phyloP scores from a whole-genome alignment of 37 sponge, comb jelly and placozoan species.

The Chondrosia reniformis region DNA sequence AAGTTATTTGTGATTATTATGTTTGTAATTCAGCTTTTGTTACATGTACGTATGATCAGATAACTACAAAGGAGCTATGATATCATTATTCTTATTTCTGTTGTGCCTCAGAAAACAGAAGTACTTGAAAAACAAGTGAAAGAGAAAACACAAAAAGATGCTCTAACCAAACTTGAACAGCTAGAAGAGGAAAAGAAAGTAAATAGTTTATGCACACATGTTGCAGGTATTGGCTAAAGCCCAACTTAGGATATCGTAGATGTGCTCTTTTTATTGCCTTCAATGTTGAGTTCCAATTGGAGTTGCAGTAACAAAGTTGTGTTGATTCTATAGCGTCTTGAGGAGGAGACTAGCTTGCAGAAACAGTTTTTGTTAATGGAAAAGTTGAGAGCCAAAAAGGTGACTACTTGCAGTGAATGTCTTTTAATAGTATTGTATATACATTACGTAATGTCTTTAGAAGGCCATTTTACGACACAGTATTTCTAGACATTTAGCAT shows the following conservation, averaged over 20 bases:
- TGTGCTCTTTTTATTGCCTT: too few relatives aligned
- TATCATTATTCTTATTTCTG: neutral
- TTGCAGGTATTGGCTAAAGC: neutral
- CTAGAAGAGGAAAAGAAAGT: slow-evolving; percentile 49
- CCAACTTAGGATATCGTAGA: neutral
- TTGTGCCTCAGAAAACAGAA: slow-evolving; percentile 11
- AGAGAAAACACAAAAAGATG: slow-evolving; percentile 21
- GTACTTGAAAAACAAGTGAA: neutral
- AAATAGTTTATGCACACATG: neutral
- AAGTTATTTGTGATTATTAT: too few relatives aligned
- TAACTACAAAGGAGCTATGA: too few relatives aligned
- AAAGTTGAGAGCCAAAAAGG: slow-evolving; percentile 55
- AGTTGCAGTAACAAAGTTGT: too few relatives aligned
- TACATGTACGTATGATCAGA: too few relatives aligned
- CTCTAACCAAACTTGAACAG: slow-evolving; percentile 31
- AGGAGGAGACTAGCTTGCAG: slow-evolving; percentile 73
- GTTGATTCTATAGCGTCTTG: slow-evolving; percentile 35
- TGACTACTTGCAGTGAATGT: too few relatives aligned
- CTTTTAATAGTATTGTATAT: too few relatives aligned
- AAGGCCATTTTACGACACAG: too few relatives aligned
- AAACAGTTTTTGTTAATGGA: slow-evolving; percentile 63
- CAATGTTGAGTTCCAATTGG: too few relatives aligned
- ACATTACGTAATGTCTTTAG: too few relatives aligned
- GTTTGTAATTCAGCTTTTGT: too few relatives aligned
- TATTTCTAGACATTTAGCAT: too few relatives aligned